phyloP scores from a whole-genome alignment of 2,888 invertebrate species.

The Choreutis nemorana region DNA sequence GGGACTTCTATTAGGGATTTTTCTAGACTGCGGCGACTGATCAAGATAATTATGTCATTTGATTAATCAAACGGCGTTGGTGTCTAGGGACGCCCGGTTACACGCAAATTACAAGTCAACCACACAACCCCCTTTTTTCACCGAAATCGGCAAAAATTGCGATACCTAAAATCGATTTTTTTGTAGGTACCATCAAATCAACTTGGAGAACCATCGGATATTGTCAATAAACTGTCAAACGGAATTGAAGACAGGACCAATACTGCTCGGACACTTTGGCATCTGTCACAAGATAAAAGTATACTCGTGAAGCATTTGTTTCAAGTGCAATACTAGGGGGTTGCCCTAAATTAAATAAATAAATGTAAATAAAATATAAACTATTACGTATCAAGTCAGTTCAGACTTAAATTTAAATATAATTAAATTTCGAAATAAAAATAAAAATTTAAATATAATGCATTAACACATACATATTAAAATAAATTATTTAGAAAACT shows the following conservation, averaged over 20 bases:
- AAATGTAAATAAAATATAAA: not conserved
- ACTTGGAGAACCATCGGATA: constrained; percentile 20
- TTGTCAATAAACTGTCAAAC: constrained; percentile 29
- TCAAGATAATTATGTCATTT: too few relatives aligned
- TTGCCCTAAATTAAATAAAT: not conserved
- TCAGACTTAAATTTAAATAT: not conserved
- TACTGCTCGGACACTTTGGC: constrained; percentile 44
- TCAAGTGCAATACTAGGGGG: not conserved
- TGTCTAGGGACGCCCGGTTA: too few relatives aligned
- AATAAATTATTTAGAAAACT: too few relatives aligned
- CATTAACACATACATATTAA: too few relatives aligned
- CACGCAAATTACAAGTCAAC: too few relatives aligned
- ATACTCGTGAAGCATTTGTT: not conserved
- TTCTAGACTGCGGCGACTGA: too few relatives aligned
- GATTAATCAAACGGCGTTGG: too few relatives aligned
- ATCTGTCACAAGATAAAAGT: constrained; percentile 19
- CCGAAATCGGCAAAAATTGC: too few relatives aligned
- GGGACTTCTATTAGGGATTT: too few relatives aligned
- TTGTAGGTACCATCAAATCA: constrained; percentile 39
- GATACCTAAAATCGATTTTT: too few relatives aligned
- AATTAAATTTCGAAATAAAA: not conserved
- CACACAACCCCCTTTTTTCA: too few relatives aligned
- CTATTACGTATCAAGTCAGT: not conserved
- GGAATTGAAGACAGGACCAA: constrained; percentile 19
- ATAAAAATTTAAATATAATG: not conserved